Base-by-base conservation (phyloP, 2,888 invertebrate species). In the Apotomis betuletana region DNA sequence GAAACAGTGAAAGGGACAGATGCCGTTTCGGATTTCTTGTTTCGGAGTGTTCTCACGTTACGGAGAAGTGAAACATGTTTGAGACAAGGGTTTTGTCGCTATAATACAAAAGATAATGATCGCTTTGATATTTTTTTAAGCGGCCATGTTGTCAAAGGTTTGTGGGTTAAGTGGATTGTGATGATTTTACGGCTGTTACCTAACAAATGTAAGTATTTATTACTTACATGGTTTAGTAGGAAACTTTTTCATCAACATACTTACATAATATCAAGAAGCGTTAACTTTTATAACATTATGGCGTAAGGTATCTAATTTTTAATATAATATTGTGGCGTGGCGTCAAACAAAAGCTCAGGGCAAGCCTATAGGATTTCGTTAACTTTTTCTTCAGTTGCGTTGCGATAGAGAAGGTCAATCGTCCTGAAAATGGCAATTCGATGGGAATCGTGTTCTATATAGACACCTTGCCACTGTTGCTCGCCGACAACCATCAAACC, bases 41-140 rank as follows among this genome's bases (percentile, higher is more conserved):
- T 13, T 36, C 49, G 36, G 61, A 27, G 59, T 52, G 38, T 59
- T 63, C 62, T 72, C 72, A 61, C 63, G 59, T 72, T 72, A 72
- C 72, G 41, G n/a, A 44, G 52, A 68, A 71, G 44, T 71, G 68
- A 63, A 72, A 72, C 72, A 72, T 68, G 72, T 72, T 72, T 36
- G 44, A 59, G 72, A 72, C 72, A 72, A 52, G 72, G 72, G 72
- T 63, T 72, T 72, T 68, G 72, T 68, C 72, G 68, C 72, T 63
- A 36, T n/a, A n/a, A 58, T 51, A 72, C 58, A 72, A 72, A 62
- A 67, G 71, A 13, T 36, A 64, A 61, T 67, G 64, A 69, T 69
- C 57, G 41, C 41, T 27, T 52, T 49, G 69, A 64, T 63, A 52
- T 68, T 68, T 72, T 71, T n/a, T 71, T 62, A 27, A 59, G 64